Evolutionary conservation across 1,140 invertebrate species (phyloP).

Genomic region (Trypoxylus dichotomus): DNA sequence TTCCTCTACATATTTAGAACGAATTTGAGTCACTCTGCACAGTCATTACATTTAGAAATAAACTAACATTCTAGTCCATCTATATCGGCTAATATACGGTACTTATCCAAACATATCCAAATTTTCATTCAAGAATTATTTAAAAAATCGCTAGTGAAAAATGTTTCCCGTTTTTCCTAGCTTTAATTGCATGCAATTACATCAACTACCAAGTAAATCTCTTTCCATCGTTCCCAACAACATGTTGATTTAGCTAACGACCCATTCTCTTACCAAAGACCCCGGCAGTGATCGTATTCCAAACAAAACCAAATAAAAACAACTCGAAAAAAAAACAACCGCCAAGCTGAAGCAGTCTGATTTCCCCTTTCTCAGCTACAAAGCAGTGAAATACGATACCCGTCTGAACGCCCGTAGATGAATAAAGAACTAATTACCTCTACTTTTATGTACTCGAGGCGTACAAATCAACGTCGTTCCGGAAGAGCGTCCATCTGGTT

Average conservation of each 20-base stretch:
- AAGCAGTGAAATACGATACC: neutral
- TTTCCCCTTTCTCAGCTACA: neutral
- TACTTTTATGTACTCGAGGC: neutral
- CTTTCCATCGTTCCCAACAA: neutral
- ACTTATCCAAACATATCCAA: too few species aligned
- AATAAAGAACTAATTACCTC: conserved; percentile 7
- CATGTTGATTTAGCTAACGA: neutral
- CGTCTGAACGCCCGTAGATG: neutral
- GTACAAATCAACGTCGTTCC: neutral
- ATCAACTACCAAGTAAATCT: neutral
- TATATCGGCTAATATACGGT: too few species aligned
- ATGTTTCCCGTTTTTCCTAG: too few species aligned
- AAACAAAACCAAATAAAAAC: neutral
- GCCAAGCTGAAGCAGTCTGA: neutral
- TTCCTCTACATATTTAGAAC: too few species aligned
- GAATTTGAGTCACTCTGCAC: too few species aligned
- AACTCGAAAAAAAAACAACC: neutral
- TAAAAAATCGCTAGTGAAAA: too few species aligned
- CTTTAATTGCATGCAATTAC: too few species aligned
- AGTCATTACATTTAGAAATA: too few species aligned
- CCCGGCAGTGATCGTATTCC: neutral
- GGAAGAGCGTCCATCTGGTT: neutral
- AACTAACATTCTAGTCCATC: too few species aligned
- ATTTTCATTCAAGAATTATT: too few species aligned
- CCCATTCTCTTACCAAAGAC: neutral